Evolutionary conservation across 2,113 vertebrate species (phyloP).

Genomic region (Tragelaphus buxtoni): DNA sequence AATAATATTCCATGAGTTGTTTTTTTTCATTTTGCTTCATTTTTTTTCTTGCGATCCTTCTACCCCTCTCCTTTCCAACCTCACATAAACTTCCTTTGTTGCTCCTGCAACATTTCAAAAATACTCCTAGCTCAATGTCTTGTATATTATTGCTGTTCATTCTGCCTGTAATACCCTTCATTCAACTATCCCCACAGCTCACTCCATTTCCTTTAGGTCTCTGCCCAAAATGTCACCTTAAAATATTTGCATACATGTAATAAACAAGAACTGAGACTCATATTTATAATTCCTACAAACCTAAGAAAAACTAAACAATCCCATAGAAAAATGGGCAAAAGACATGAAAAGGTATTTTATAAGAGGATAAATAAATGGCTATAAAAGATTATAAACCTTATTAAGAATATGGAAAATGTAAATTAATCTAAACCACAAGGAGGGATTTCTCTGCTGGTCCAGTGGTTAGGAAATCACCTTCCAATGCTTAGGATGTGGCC

Average conservation of each 20-base stretch:
- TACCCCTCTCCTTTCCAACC: not conserved
- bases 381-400: not conserved
- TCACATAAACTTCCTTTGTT: not conserved
- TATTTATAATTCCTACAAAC: not conserved
- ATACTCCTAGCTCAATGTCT: not conserved
- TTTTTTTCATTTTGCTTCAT: not conserved
- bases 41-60: not conserved
- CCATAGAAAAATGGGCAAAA: not conserved
- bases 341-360: not conserved
- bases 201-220: not conserved
- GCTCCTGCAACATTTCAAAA: not conserved
- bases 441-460: not conserved
- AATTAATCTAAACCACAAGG: not conserved
- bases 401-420: not conserved
- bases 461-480: not conserved
- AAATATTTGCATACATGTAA: not conserved
- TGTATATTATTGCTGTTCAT: not conserved
- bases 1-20: not conserved
- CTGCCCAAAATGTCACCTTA: conserved; percentile 5
- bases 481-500: not conserved
- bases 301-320: not conserved
- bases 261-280: not conserved
- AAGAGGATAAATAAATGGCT: not conserved
- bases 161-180: not conserved
- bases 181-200: not conserved